Conservation (phyloP, 1,140 invertebrate genomes). For the Mylabris phalerata region DNA sequence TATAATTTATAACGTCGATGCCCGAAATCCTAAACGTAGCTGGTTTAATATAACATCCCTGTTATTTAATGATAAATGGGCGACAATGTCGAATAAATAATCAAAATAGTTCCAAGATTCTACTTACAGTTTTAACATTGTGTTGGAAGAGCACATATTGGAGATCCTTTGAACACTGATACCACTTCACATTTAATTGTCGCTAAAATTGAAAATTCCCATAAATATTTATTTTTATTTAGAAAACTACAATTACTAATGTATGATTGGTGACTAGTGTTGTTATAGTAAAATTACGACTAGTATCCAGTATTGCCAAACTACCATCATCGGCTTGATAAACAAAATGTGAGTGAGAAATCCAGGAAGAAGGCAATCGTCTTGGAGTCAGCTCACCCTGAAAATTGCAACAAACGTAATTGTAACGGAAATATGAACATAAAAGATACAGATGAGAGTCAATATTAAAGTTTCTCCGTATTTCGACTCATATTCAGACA, state of each 20-base stretch:
- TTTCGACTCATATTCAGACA: too few species aligned
- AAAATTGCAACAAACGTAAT: conserved; percentile 19
- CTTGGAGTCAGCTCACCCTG: conserved; percentile 66
- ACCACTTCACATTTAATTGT: conserved; percentile 75
- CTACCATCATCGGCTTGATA: conserved; percentile 79
- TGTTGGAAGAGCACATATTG: conserved; percentile 77
- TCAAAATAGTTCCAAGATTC: neutral
- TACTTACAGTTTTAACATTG: conserved; percentile 75
- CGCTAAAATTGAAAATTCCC: conserved; percentile 50
- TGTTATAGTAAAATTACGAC: conserved; percentile 61
- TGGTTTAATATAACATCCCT: too few species aligned
- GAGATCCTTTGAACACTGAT: conserved; percentile 71
- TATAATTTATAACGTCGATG: too few species aligned
- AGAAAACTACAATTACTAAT: conserved; percentile 51
- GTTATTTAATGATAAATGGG: too few species aligned
- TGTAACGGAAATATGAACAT: conserved; percentile 4
- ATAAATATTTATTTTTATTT: too few species aligned
- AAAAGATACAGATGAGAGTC: conserved; percentile 1
- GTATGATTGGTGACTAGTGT: conserved; percentile 78
- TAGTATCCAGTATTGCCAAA: conserved; percentile 65
- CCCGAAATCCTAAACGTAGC: too few species aligned
- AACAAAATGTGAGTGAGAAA: conserved; percentile 69
- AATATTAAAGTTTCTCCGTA: neutral
- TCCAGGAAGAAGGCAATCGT: conserved; percentile 68
- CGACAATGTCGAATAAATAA: too few species aligned